Evolutionary conservation across 2,797 vertebrate genomes (phyloP).

Genomic region (Pangasius macronema): DNA sequence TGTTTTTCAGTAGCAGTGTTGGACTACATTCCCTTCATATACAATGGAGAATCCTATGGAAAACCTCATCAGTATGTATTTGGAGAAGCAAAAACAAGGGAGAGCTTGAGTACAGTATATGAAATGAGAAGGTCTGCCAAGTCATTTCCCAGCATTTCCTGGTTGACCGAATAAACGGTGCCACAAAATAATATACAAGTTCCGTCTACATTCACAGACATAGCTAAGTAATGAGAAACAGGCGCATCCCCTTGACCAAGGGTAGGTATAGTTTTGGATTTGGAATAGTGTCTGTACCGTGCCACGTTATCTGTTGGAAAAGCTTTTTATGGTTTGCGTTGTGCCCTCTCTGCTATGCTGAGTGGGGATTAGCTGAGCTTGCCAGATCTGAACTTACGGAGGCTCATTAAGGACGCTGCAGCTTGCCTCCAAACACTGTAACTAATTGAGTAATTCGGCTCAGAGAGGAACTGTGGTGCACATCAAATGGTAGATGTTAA

Average conservation of each 20-base stretch:
- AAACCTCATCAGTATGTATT: background rate
- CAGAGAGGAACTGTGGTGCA: constrained; percentile 1
- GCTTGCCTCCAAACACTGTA: constrained; percentile 9
- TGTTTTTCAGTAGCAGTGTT: background rate
- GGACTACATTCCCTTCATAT: background rate
- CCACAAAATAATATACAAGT: background rate
- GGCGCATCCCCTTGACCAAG: background rate
- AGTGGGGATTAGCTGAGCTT: constrained; percentile 37
- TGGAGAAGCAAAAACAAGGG: background rate
- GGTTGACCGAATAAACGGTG: background rate
- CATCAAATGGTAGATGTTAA: constrained; percentile 15
- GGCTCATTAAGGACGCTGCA: constrained; percentile 41
- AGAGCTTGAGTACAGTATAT: background rate
- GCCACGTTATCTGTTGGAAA: constrained; percentile 18
- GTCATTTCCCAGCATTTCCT: background rate
- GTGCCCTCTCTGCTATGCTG: constrained; percentile 20
- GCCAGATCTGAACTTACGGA: constrained; percentile 25
- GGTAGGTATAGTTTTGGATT: background rate
- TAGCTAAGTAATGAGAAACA: background rate
- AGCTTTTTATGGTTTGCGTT: constrained; percentile 13
- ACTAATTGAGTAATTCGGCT: constrained; percentile 37
- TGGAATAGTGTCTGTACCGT: background rate
- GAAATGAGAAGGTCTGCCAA: background rate
- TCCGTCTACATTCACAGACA: background rate
- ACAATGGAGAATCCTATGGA: background rate